phyloP scores from a whole-genome alignment of 2,113 vertebrate species.

The Arothron firmamentum region DNA sequence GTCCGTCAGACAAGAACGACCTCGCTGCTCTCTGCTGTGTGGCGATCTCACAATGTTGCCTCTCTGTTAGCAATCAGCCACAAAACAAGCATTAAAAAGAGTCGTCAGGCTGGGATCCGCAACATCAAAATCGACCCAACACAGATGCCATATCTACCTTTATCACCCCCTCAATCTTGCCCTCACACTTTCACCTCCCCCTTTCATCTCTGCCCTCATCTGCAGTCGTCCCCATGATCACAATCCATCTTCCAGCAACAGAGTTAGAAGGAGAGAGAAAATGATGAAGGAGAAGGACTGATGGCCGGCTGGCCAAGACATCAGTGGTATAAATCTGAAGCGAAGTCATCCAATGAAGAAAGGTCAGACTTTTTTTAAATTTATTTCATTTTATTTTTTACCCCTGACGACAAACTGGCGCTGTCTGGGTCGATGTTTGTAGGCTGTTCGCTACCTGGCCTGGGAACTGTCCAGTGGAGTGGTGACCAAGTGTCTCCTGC shows the following conservation, averaged over 20 bases:
- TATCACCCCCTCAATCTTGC: conserved; percentile 41
- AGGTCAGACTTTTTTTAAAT: conserved; percentile 11
- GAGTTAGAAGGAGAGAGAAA: conserved; percentile 26
- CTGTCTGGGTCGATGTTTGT: not conserved
- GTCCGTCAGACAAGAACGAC: not conserved
- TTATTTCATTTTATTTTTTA: too few species aligned
- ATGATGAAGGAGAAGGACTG: conserved; percentile 18
- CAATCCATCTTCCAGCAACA: conserved; percentile 49
- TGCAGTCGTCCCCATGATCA: conserved; percentile 36
- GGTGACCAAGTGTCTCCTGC: conserved; percentile 89
- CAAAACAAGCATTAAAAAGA: conserved; percentile 62
- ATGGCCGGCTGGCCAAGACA: conserved; percentile 31
- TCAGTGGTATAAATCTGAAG: conserved; percentile 42
- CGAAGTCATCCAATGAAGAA: conserved; percentile 17
- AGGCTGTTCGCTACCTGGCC: conserved; percentile 80
- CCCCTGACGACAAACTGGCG: not conserved
- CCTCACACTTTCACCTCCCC: conserved; percentile 33
- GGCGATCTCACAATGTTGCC: too few species aligned
- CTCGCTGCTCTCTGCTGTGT: not conserved
- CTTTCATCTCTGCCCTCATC: conserved; percentile 51
- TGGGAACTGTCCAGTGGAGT: conserved; percentile 94
- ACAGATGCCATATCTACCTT: conserved; percentile 57
- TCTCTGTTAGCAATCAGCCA: conserved; percentile 51
- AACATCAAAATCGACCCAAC: conserved; percentile 65
- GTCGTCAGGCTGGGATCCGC: conserved; percentile 52